Evolutionary conservation across 1,140 invertebrate species (phyloP).

Genomic region (Leucophenga varia): DNA sequence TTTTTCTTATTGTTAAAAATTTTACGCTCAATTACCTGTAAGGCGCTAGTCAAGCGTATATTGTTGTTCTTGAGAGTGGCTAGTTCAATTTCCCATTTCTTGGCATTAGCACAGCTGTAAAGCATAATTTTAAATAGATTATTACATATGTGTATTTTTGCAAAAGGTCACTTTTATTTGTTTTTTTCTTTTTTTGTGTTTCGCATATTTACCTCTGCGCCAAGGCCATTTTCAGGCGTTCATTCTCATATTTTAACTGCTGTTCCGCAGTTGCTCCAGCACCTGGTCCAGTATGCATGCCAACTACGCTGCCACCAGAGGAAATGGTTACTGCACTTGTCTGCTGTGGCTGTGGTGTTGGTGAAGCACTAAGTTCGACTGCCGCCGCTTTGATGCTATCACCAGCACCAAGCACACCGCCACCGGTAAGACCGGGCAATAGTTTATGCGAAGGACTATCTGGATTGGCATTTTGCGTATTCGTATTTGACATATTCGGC

Average conservation of each 20-base stretch:
- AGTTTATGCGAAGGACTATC: slow-evolving; percentile 55
- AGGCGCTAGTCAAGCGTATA: slow-evolving; percentile 86
- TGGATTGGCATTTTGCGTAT: slow-evolving; percentile 55
- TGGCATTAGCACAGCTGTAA: slow-evolving; percentile 90
- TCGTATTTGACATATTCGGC: slow-evolving; percentile 56
- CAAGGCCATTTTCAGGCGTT: slow-evolving; percentile 90
- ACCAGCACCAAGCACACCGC: too few relatives aligned
- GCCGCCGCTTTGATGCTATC: slow-evolving; percentile 23
- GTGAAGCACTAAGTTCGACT: slow-evolving; percentile 32
- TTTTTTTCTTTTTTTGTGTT: too few relatives aligned
- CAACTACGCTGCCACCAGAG: slow-evolving; percentile 44
- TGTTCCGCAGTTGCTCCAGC: slow-evolving; percentile 67
- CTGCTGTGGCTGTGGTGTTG: slow-evolving; percentile 42
- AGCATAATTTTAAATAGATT: too few relatives aligned
- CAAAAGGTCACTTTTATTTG: background rate
- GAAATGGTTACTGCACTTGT: slow-evolving; percentile 40
- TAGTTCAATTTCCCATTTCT: slow-evolving; percentile 98
- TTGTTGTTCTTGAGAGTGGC: slow-evolving; percentile 96
- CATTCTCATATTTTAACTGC: slow-evolving; percentile 96
- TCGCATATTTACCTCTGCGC: slow-evolving; percentile 78
- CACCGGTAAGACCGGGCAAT: slow-evolving; percentile 9
- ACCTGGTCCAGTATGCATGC: slow-evolving; percentile 48
- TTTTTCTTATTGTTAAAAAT: background rate
- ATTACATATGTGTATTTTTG: background rate
- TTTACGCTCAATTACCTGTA: slow-evolving; percentile 64